Conservation (phyloP, 2,113 vertebrate genomes). For the Mormoops blainvillei region DNA sequence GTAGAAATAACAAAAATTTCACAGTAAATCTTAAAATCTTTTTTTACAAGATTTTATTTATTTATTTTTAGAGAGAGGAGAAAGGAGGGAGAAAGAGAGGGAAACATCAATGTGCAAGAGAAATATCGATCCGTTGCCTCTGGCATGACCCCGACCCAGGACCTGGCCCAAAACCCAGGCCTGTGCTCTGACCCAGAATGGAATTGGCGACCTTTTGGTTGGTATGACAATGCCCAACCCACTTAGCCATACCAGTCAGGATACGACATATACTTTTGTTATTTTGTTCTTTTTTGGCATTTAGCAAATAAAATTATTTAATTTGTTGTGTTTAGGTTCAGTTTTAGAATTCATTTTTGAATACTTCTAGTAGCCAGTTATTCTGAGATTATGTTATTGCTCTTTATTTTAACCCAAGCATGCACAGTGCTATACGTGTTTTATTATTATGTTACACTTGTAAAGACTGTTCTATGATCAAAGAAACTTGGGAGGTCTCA, state of each 20-base stretch:
- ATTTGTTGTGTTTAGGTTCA: not conserved
- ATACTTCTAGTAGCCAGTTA: not conserved
- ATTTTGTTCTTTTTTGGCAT: not conserved
- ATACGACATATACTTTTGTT: not conserved
- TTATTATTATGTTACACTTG: not conserved
- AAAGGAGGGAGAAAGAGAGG: too few species aligned
- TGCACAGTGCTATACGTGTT: not conserved
- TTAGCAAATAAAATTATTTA: not conserved
- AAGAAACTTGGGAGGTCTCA: not conserved
- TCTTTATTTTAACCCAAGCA: not conserved
- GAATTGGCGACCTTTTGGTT: too few species aligned
- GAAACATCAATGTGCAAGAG: too few species aligned
- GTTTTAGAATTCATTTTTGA: not conserved
- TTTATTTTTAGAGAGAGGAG: too few species aligned
- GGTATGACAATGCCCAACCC: too few species aligned
- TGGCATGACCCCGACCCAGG: too few species aligned
- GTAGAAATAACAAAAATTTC: not conserved
- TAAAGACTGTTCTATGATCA: not conserved
- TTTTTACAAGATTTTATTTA: too few species aligned
- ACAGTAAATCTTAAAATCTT: not conserved
- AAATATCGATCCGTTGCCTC: too few species aligned
- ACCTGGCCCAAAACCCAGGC: too few species aligned
- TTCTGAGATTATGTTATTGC: not conserved
- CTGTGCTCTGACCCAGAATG: too few species aligned
- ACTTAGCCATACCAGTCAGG: too few species aligned